Conservation (phyloP, 2,113 vertebrate genomes). For the Myxocyprinus asiaticus region DNA sequence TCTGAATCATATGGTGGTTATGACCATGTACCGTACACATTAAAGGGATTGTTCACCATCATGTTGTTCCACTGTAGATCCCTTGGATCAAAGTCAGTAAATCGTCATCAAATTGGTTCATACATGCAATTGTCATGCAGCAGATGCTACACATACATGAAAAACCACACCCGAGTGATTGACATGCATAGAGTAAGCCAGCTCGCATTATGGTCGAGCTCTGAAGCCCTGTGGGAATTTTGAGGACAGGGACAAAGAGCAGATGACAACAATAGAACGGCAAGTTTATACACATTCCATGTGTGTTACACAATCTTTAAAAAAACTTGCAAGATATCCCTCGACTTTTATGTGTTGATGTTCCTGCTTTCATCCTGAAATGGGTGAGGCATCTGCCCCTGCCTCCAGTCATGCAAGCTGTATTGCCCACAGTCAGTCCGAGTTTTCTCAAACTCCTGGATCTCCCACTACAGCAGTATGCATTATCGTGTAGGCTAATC, state of each 20-base stretch:
- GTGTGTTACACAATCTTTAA: background rate
- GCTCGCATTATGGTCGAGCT: background rate
- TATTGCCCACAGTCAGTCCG: background rate
- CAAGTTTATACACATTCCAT: conserved; percentile 19
- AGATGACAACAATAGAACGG: background rate
- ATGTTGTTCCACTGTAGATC: too few species aligned
- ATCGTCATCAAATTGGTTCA: too few species aligned
- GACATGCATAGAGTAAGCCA: background rate
- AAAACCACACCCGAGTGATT: too few species aligned
- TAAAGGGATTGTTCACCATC: too few species aligned
- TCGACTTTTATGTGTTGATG: background rate
- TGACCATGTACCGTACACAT: too few species aligned
- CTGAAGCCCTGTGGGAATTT: conserved; percentile 13
- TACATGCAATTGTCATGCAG: too few species aligned
- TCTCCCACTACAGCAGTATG: conserved; percentile 2
- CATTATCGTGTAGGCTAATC: background rate
- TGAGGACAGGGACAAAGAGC: background rate
- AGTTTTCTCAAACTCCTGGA: background rate
- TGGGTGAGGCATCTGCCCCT: background rate
- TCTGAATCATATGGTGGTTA: too few species aligned
- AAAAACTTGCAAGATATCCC: background rate
- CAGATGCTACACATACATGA: too few species aligned
- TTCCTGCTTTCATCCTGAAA: conserved; percentile 8
- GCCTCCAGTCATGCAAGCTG: background rate
- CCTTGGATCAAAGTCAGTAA: background rate